A percentile compares a stretch with the other conserved stretches of the same genome.
Conservation (phyloP, 2,113 vertebrate species). For the Chaetodon trifascialis region DNA sequence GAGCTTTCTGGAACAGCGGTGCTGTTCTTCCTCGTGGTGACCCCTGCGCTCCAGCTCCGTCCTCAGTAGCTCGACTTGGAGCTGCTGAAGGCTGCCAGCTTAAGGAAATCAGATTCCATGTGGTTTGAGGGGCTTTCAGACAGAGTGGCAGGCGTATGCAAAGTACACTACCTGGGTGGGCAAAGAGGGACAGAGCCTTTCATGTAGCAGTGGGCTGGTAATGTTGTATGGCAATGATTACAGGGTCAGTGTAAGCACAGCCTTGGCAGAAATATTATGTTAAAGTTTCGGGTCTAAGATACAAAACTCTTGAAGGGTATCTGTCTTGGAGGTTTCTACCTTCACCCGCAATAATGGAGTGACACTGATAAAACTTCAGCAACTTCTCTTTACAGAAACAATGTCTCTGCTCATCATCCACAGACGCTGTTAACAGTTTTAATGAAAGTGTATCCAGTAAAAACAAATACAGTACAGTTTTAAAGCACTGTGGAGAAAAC, state of each 20-base stretch:
- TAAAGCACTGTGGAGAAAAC: too few species aligned
- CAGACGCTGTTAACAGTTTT: too few species aligned
- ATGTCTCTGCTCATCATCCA: too few species aligned
- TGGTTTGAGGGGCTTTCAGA: conserved; percentile 6
- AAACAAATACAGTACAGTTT: too few species aligned
- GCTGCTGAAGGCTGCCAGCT: background rate
- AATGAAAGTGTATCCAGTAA: too few species aligned
- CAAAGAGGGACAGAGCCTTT: background rate
- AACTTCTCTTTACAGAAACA: too few species aligned
- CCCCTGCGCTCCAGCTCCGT: conserved; percentile 4
- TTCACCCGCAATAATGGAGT: background rate
- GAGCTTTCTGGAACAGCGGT: conserved; percentile 34
- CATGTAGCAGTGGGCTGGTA: background rate
- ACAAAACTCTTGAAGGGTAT: background rate
- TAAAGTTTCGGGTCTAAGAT: background rate
- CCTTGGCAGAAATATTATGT: background rate
- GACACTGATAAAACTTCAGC: too few species aligned
- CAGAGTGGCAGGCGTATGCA: background rate
- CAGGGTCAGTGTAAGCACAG: background rate
- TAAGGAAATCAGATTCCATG: background rate
- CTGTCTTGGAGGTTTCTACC: background rate
- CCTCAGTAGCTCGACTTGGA: background rate
- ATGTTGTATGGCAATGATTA: background rate
- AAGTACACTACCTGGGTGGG: conserved; percentile 25
- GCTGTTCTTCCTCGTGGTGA: conserved; percentile 16